A percentile compares a stretch with the other conserved stretches of the same genome.
Conservation (phyloP, 2,113 vertebrate genomes). For the Neolamprologus devosi region DNA sequence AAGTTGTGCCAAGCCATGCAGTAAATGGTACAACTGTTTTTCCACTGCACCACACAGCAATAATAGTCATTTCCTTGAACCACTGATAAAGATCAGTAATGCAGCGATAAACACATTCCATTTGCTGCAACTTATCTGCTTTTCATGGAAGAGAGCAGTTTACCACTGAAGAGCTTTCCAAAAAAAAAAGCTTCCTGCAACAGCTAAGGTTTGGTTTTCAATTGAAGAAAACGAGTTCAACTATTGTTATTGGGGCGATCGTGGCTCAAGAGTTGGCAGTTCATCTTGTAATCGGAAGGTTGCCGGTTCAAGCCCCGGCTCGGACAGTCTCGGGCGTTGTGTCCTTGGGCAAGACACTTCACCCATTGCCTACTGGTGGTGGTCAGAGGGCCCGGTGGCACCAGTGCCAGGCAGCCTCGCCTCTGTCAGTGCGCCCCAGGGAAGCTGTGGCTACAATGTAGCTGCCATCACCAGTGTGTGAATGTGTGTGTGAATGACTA, state of each 20-base stretch:
- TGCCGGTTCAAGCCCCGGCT: rapidly evolving
- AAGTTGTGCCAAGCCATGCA: background rate
- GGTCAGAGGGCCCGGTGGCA: too few relatives aligned
- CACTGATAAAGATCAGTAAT: background rate
- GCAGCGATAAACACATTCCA: background rate
- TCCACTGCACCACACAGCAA: background rate
- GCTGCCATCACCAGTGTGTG: background rate
- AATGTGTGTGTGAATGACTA: background rate
- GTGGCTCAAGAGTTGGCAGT: background rate
- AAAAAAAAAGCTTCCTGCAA: background rate
- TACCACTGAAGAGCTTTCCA: background rate
- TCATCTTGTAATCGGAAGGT: background rate
- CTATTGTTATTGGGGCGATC: background rate
- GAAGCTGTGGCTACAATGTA: background rate
- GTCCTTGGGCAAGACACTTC: background rate
- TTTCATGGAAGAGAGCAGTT: background rate
- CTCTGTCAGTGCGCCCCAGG: background rate
- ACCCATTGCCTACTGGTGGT: rapidly evolving
- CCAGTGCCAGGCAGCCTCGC: too few relatives aligned
- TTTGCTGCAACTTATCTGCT: background rate
- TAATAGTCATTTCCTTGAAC: background rate
- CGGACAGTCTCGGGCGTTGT: rapidly evolving
- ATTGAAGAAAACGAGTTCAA: background rate
- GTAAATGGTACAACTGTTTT: background rate
- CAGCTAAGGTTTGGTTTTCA: background rate